Evolutionary conservation across 2,888 invertebrate species (phyloP), one percentile per base, ranked within the genome.

Genomic region (Drosophila limbata): DNA sequence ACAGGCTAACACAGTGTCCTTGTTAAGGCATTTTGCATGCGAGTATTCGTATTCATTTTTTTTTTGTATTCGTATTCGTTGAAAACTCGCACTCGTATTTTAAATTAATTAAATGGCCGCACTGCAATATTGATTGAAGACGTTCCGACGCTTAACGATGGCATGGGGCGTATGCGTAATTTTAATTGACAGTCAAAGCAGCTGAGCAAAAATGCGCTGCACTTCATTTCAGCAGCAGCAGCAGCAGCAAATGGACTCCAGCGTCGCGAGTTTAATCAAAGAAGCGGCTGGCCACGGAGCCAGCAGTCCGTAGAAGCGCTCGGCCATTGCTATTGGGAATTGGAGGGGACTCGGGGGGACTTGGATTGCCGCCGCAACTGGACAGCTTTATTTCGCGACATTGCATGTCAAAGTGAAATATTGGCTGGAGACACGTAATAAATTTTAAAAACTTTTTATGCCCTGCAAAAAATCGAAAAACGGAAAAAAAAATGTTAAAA

Each of bases 341-440:
- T 19, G 19, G 3, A 0, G 28, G 48, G 21, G 40, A 19, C 17
- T 8, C 31, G 25, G 19, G 13, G 1, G 19, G 19, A 8, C 19
- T 19, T 25, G 72, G 17, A 40, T 19, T 63, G 52, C 69, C 60
- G 81, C 88, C 85, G 68, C 90, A 84, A 77, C 82, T 81, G 83
- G 90, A 90, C 91, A 90, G 90, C 90, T 90, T 90, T 86, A 91
- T 91, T 90, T 91, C 87, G 91, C 86, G 90, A 91, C 91, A 82
- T 84, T 79, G 88, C 87, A 91, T 88, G 90, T 91, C 90, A 91
- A 90, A 90, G 90, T 91, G 91, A 91, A 90, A 91, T 91, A 91
- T 92, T 92, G 91, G 91, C 90, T 88, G 88, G 88, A 91, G 91
- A 90, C 88, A 90, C 87, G 92, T 91, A 91, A 91, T 92, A 91